Conservation (phyloP, 2,888 invertebrate genomes). For the Andrena bucephala region DNA sequence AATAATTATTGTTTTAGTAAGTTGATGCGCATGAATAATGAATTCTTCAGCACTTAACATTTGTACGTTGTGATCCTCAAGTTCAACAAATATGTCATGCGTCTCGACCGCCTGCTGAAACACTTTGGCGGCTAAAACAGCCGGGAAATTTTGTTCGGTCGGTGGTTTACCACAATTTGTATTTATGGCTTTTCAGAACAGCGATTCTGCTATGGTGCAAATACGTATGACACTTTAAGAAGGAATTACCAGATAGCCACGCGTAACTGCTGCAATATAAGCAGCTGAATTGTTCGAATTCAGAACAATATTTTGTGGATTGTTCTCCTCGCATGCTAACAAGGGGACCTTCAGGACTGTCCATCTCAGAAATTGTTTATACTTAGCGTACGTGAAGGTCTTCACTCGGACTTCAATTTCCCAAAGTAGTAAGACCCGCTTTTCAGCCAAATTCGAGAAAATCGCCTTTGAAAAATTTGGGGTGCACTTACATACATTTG, state of each 20-base stretch:
- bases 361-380: too few species aligned
- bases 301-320: background rate
- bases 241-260: background rate
- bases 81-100: background rate
- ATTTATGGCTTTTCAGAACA: background rate
- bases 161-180: too few species aligned
- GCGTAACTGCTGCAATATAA: background rate
- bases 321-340: background rate
- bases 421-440: too few species aligned
- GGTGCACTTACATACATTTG: too few species aligned
- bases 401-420: too few species aligned
- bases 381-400: too few species aligned
- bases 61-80: background rate
- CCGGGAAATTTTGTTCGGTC: too few species aligned
- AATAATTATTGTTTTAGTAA: background rate
- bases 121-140: background rate
- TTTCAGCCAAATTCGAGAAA: too few species aligned
- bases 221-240: background rate
- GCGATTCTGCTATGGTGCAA: background rate
- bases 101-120: background rate
- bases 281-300: background rate
- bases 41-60: background rate
- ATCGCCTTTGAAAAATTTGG: too few species aligned
- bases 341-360: too few species aligned
- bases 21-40: background rate